Percentiles rank a stretch among this genome's conserved stretches.
phyloP scores from a whole-genome alignment of 1,140 invertebrate species.

The Apis mellifera region Amel_HAv3.1 CM009931.2:24296001-24296500 shows the following conservation, averaged over 20 bases:
- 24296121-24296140: too few species aligned
- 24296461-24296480: background rate
- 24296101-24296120: too few species aligned
- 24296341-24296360: constrained; percentile 20
- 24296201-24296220: background rate
- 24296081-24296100: too few species aligned
- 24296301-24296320: background rate
- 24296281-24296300: background rate
- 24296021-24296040: too few species aligned
- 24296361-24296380: constrained; percentile 30
- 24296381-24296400: constrained; percentile 13
- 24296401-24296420: background rate
- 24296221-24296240: background rate
- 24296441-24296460: background rate
- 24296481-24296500: constrained; percentile 2
- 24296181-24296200: too few species aligned
- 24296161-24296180: too few species aligned
- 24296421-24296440: background rate
- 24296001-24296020: too few species aligned
- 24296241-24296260: background rate
- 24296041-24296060: too few species aligned
- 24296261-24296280: background rate
- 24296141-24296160: too few species aligned
- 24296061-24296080: too few species aligned
- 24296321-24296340: constrained; percentile 1